Percentiles rank a stretch among this genome's conserved stretches.
These are phyloP conservation scores for Grantiella picta DNA, from an alignment of 2,113 vertebrate genomes.

Conservation along the genomic window DNA sequence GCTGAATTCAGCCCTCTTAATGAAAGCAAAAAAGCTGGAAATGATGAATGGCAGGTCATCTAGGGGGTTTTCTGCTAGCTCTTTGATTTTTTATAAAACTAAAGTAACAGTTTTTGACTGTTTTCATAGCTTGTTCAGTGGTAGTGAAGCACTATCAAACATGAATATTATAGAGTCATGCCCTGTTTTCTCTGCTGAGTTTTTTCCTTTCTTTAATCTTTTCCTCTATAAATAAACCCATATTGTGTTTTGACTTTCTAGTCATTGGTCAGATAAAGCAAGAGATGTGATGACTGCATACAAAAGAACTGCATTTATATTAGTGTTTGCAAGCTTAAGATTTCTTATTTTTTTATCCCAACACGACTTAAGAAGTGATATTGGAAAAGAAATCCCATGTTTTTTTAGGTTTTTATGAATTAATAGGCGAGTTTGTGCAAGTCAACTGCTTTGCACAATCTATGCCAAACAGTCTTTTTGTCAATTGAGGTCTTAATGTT, in stretches of 20 bases:
- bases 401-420: background rate
- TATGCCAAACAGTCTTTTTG: background rate
- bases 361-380: accelerated
- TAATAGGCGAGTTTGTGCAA: background rate
- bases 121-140: background rate
- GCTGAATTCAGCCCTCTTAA: background rate
- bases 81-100: background rate
- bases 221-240: background rate
- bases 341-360: background rate
- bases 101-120: background rate
- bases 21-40: background rate
- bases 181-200: background rate
- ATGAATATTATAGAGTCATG: background rate
- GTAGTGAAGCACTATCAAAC: background rate
- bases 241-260: background rate
- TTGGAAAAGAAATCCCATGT: background rate
- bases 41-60: background rate
- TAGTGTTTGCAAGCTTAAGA: background rate
- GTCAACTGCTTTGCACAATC: background rate
- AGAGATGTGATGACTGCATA: background rate
- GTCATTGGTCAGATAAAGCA: background rate
- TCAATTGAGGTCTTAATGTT: background rate
- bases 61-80: background rate
- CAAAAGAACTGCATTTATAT: background rate
- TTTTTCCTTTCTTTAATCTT: background rate